Evolutionary conservation across 2,888 invertebrate genomes (phyloP).

Genomic region (Plebejus argus): DNA sequence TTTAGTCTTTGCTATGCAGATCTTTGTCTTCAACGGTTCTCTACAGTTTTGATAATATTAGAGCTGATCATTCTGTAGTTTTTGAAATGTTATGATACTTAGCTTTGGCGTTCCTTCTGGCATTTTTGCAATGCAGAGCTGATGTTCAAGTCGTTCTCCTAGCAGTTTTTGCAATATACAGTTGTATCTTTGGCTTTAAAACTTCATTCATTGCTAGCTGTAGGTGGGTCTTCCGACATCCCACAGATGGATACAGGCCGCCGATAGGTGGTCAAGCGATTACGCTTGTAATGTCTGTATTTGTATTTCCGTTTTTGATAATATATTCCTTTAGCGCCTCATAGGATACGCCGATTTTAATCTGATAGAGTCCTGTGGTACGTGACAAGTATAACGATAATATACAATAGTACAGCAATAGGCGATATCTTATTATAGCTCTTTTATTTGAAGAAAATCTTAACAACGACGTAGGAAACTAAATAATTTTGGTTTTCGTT

Average conservation of each 20-base stretch:
- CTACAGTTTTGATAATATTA: neutral
- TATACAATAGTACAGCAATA: neutral
- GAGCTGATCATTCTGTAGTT: neutral
- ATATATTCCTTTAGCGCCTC: neutral
- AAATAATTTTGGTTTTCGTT: no score
- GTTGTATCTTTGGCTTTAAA: neutral
- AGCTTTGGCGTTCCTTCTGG: neutral
- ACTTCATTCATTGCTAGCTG: neutral
- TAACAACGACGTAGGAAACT: no score
- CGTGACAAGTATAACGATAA: neutral
- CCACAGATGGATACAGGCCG: neutral
- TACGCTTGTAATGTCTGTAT: conserved; percentile 16
- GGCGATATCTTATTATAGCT: neutral
- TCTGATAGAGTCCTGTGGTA: neutral
- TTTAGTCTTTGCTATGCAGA: no score
- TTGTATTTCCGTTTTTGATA: conserved; percentile 22
- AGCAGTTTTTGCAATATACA: neutral
- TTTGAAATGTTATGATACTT: neutral
- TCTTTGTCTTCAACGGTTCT: neutral
- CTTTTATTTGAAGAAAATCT: neutral
- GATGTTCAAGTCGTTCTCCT: no score
- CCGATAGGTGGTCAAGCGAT: neutral
- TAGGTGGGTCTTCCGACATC: neutral
- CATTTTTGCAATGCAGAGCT: neutral
- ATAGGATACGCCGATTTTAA: conserved; percentile 7